These are phyloP conservation scores for Muscicapa striata DNA, from an alignment of 2,797 vertebrate species.

Conservation along the genomic window DNA sequence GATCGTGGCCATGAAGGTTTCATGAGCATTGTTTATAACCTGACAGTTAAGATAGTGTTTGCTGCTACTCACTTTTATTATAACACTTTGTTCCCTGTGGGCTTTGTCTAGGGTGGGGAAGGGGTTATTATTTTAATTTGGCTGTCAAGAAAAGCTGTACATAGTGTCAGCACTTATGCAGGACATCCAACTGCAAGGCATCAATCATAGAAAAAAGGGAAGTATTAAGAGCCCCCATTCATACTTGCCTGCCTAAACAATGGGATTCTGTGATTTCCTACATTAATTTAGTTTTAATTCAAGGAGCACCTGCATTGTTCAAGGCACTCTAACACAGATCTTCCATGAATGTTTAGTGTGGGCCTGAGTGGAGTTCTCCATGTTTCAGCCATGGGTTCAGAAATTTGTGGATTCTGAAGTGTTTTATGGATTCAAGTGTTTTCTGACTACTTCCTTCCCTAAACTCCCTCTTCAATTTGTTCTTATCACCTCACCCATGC, in stretches of 20 bases:
- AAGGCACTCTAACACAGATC: neutral
- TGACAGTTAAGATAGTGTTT: conserved; percentile 1
- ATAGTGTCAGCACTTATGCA: neutral
- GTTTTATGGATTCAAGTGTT: neutral
- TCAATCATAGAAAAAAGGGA: neutral
- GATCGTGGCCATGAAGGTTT: conserved; percentile 24
- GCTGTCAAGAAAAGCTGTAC: neutral
- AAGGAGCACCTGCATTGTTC: neutral
- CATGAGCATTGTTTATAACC: conserved; percentile 48
- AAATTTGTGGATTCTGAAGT: neutral
- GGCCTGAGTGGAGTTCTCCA: neutral
- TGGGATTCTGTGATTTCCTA: neutral
- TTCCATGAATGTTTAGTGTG: neutral
- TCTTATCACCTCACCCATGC: neutral
- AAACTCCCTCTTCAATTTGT: neutral
- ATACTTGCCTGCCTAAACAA: neutral
- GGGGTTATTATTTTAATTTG: conserved; percentile 13
- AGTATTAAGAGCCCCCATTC: neutral
- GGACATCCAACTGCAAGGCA: neutral
- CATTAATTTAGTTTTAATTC: neutral
- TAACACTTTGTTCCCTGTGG: neutral
- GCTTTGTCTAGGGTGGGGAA: neutral
- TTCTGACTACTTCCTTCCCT: neutral
- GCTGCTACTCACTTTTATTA: conserved; percentile 31
- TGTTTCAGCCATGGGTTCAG: neutral